Evolutionary conservation across 2,797 vertebrate genomes (phyloP).

Genomic region (Eulemur coronatus): DNA sequence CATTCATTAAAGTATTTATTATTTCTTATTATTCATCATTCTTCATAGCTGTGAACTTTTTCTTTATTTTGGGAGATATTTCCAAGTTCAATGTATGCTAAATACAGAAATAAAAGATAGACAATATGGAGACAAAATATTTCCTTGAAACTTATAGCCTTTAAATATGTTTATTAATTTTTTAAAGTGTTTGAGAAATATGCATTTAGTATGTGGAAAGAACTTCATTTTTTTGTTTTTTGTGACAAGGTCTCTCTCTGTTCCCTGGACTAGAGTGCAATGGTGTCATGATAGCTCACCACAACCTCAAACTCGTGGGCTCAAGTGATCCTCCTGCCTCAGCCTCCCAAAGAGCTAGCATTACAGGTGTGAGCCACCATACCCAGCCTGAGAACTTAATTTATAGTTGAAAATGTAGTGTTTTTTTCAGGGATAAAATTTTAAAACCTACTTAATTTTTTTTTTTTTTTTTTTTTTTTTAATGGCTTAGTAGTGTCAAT

Average conservation of each 20-base stretch:
- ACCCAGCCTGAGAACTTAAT: not conserved
- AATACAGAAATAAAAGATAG: not conserved
- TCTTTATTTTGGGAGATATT: not conserved
- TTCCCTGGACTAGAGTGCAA: not conserved
- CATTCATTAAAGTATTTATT: not conserved
- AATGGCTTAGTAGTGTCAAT: not conserved
- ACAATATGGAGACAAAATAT: not conserved
- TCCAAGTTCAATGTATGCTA: not conserved
- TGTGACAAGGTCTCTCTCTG: not conserved
- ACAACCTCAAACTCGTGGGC: not conserved
- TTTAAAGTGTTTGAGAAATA: not conserved
- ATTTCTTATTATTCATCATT: not conserved
- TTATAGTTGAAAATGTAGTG: not conserved
- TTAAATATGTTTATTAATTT: conserved; percentile 20
- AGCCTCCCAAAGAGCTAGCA: not conserved
- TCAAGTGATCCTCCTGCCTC: not conserved
- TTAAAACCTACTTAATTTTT: not conserved
- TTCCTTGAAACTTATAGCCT: not conserved
- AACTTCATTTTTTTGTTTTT: not conserved
- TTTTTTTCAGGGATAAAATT: conserved; percentile 8
- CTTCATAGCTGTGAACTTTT: not conserved
- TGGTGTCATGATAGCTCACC: not conserved
- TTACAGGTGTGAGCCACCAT: not conserved
- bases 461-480: not conserved
- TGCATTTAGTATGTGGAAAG: not conserved